Evolutionary conservation across 2,113 vertebrate species (phyloP).

Genomic region (Tragulus kanchil): DNA sequence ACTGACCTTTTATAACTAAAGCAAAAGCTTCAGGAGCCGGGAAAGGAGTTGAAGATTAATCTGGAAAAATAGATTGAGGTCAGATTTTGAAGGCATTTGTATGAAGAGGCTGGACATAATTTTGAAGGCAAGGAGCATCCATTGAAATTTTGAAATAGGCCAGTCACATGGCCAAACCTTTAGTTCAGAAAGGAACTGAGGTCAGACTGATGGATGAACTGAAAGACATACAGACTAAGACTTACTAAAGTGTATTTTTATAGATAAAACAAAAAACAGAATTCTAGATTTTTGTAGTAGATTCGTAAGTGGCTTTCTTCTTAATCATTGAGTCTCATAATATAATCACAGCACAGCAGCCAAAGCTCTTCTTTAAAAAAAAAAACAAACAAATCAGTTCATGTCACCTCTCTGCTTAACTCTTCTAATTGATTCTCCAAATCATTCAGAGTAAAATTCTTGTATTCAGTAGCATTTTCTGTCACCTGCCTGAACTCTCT

Average conservation of each 20-base stretch:
- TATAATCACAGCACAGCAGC: not conserved
- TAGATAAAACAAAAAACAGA: not conserved
- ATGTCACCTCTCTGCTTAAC: not conserved
- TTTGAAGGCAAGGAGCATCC: slow-evolving; percentile 54
- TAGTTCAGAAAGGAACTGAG: slow-evolving; percentile 49
- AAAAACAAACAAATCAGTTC: not conserved
- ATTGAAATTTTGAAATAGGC: slow-evolving; percentile 46
- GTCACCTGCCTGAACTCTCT: not conserved
- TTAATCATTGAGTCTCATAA: not conserved
- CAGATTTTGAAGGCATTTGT: slow-evolving; percentile 66
- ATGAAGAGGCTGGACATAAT: slow-evolving; percentile 42
- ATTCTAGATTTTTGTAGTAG: slow-evolving; percentile 17
- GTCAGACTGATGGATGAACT: slow-evolving; percentile 48
- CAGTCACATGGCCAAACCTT: slow-evolving; percentile 25
- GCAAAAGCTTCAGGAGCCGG: not conserved
- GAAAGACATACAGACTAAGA: not conserved
- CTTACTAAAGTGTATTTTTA: slow-evolving; percentile 52
- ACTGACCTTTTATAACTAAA: slow-evolving; percentile 67
- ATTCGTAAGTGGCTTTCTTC: not conserved
- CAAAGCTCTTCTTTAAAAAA: not conserved
- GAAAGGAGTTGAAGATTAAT: slow-evolving; percentile 72
- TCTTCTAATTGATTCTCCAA: not conserved
- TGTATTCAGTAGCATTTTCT: not conserved
- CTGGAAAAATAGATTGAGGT: slow-evolving; percentile 66
- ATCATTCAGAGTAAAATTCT: not conserved